Percentiles rank a stretch among this genome's conserved stretches.
Conservation (phyloP, 2,113 vertebrate species). For the Etheostoma spectabile region DNA sequence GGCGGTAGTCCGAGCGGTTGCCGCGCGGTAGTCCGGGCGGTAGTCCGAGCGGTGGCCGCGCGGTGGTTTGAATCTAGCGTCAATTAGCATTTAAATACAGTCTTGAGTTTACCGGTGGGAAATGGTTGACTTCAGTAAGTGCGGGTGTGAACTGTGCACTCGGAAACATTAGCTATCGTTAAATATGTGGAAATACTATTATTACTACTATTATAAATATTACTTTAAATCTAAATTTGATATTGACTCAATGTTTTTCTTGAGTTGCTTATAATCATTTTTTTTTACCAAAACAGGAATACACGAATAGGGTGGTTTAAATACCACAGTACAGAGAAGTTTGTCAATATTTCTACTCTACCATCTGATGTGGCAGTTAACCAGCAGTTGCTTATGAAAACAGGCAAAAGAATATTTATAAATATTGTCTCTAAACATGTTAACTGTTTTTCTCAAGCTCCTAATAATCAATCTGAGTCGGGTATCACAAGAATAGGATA, state of each 20-base stretch:
- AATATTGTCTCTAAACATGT: neutral
- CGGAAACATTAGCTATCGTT: conserved; percentile 31
- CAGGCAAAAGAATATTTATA: neutral
- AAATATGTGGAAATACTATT: neutral
- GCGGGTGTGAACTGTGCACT: neutral
- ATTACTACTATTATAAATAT: too few species aligned
- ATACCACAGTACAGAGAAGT: neutral
- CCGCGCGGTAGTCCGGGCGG: too few species aligned
- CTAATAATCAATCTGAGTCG: too few species aligned
- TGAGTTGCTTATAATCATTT: neutral
- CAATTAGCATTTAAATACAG: fast-evolving
- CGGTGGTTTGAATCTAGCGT: too few species aligned
- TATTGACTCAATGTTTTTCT: neutral
- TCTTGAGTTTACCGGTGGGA: neutral
- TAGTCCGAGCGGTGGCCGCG: too few species aligned
- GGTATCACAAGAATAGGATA: neutral
- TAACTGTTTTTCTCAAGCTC: too few species aligned
- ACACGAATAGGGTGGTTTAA: neutral
- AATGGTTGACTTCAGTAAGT: neutral
- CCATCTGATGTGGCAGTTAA: neutral
- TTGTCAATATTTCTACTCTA: neutral
- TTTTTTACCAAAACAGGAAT: neutral
- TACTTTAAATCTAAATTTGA: neutral
- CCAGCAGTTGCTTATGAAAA: neutral
- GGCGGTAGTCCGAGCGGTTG: too few species aligned